Percentiles rank a stretch among this genome's conserved stretches.
These are phyloP conservation scores for Zosterops japonicus DNA, from an alignment of 2,113 vertebrate genomes.

Conservation along the genomic window DNA sequence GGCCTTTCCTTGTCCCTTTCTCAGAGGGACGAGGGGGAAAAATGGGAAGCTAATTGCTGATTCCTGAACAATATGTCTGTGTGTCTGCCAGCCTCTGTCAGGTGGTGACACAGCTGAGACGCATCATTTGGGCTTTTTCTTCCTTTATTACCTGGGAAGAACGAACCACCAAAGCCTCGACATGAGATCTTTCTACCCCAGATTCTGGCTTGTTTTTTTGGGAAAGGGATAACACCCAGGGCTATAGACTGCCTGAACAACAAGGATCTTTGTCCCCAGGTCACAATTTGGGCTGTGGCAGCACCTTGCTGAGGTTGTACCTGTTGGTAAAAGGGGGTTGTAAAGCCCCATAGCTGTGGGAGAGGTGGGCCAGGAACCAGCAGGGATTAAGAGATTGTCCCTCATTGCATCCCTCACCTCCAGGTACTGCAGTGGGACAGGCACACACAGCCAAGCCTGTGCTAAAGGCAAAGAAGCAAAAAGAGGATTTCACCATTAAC, in stretches of 20 bases:
- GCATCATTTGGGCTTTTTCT: background rate
- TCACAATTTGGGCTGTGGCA: background rate
- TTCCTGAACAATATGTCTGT: background rate
- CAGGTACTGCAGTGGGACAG: background rate
- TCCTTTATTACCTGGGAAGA: background rate
- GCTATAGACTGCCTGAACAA: background rate
- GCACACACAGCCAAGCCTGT: background rate
- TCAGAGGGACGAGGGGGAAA: background rate
- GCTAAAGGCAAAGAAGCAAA: background rate
- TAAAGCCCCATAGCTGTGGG: background rate
- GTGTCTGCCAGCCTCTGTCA: background rate
- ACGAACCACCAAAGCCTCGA: background rate
- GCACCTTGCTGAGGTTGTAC: background rate
- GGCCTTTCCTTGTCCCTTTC: background rate
- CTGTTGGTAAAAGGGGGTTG: background rate
- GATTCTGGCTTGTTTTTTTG: background rate
- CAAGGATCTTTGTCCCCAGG: background rate
- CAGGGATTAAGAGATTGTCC: background rate
- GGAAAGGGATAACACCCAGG: background rate
- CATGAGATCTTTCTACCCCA: background rate
- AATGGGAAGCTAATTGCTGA: background rate
- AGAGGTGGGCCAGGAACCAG: background rate
- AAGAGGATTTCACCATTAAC: background rate
- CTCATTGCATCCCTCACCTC: background rate
- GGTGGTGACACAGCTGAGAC: accelerated